Percentiles rank a stretch among this genome's conserved stretches.
These are phyloP conservation scores for Thereva unica DNA, from an alignment of 2,888 invertebrate genomes.

Conservation along the genomic window DNA sequence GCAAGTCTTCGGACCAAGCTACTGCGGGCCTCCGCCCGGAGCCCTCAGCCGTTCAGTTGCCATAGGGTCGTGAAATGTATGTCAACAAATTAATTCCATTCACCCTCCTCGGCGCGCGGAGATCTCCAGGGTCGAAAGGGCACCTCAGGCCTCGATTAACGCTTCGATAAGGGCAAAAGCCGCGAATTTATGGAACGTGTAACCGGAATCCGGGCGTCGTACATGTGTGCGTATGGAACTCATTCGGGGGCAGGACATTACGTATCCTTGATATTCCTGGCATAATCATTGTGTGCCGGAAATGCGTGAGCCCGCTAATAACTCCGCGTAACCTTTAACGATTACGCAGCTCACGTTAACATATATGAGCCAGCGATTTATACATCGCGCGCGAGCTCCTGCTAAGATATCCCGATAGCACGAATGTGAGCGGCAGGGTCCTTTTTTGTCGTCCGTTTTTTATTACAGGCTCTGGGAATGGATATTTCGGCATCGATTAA, in stretches of 20 bases:
- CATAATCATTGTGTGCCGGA: conserved; percentile 34
- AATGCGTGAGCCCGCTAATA: conserved; percentile 42
- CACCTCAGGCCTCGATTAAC: conserved; percentile 25
- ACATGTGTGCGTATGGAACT: conserved; percentile 27
- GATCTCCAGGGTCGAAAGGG: not conserved
- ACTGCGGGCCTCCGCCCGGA: no score
- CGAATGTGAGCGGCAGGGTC: not conserved
- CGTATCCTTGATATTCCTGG: not conserved
- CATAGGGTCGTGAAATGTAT: no score
- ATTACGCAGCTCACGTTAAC: conserved; percentile 32
- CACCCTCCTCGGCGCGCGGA: not conserved
- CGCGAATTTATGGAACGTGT: conserved; percentile 40
- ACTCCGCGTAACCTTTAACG: conserved; percentile 39
- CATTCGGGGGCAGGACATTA: not conserved
- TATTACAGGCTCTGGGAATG: no score
- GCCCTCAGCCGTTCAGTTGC: no score
- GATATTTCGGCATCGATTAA: no score
- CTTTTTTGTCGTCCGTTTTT: no score
- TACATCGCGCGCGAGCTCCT: conserved; percentile 35
- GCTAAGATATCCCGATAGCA: conserved; percentile 12
- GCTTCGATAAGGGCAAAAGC: conserved; percentile 38
- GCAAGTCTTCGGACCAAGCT: no score
- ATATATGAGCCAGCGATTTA: conserved; percentile 39
- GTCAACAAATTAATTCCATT: conserved; percentile 13
- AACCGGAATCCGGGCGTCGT: conserved; percentile 38